phyloP scores from a whole-genome alignment of 2,888 invertebrate genomes.

The Mimachlamys varia region DNA sequence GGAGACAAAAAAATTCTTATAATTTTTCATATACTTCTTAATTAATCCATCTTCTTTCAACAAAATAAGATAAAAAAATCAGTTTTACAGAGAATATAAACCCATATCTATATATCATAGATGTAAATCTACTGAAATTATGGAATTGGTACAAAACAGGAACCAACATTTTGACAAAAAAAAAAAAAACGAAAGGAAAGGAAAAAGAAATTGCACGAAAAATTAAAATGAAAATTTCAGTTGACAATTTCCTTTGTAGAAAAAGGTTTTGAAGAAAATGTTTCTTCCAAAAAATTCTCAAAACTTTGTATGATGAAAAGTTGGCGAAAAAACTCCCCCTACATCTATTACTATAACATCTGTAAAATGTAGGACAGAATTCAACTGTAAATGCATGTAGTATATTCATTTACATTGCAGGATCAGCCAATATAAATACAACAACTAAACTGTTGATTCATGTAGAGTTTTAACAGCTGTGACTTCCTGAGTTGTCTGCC shows the following conservation, averaged over 20 bases:
- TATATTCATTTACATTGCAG: background rate
- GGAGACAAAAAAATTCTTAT: background rate
- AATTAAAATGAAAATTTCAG: background rate
- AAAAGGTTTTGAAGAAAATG: background rate
- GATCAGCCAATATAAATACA: background rate
- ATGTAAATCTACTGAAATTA: no score
- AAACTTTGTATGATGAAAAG: background rate
- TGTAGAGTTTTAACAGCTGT: background rate
- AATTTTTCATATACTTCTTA: no score
- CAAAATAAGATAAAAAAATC: background rate
- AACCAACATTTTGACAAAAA: no score
- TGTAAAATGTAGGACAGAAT: background rate
- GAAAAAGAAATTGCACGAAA: background rate
- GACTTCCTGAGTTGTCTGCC: constrained; percentile 28
- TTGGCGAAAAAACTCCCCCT: background rate
- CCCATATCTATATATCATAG: no score
- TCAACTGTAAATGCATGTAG: background rate
- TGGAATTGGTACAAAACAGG: no score
- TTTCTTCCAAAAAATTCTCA: background rate
- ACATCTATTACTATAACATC: background rate
- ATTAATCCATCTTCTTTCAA: no score
- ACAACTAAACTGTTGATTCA: constrained; percentile 15
- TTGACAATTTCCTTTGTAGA: background rate
- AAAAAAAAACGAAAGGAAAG: background rate
- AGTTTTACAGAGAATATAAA: background rate